phyloP scores from a whole-genome alignment of 2,888 invertebrate species.

The Syritta pipiens region DNA sequence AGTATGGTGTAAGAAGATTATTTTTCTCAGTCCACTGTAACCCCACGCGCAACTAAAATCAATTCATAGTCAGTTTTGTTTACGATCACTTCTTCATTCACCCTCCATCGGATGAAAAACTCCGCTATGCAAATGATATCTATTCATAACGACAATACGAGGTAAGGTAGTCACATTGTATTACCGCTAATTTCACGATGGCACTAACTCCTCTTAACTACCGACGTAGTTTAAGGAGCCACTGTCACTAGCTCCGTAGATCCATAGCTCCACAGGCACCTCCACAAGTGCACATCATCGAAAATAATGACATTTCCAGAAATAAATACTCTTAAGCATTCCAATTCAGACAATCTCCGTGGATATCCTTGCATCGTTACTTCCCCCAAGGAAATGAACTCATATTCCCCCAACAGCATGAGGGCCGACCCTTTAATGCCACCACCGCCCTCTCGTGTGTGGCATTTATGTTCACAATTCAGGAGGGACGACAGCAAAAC shows the following conservation, averaged over 20 bases:
- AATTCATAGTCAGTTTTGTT: too few relatives aligned
- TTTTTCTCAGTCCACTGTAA: too few relatives aligned
- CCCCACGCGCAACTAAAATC: too few relatives aligned
- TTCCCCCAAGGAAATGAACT: constrained; percentile 64
- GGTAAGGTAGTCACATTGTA: too few relatives aligned
- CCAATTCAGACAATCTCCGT: constrained; percentile 41
- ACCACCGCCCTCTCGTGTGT: constrained; percentile 11
- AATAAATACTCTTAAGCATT: constrained; percentile 48
- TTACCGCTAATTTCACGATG: neutral
- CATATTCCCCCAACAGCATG: constrained; percentile 34
- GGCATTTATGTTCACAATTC: constrained; percentile 50
- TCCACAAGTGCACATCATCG: constrained; percentile 16
- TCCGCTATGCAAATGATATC: too few relatives aligned
- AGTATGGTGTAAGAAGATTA: too few relatives aligned
- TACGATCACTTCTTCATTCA: too few relatives aligned
- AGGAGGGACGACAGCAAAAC: too few relatives aligned
- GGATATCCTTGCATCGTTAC: constrained; percentile 44
- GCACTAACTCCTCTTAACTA: neutral
- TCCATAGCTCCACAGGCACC: neutral
- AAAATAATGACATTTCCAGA: constrained; percentile 46
- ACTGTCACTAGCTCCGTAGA: neutral
- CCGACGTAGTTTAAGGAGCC: too few relatives aligned
- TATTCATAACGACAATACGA: too few relatives aligned
- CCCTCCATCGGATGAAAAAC: too few relatives aligned
- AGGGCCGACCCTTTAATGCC: constrained; percentile 3